These are phyloP conservation scores for Ciona savignyi DNA, from an alignment of 23 tunicate genomes.

Conservation along the genomic window DNA sequence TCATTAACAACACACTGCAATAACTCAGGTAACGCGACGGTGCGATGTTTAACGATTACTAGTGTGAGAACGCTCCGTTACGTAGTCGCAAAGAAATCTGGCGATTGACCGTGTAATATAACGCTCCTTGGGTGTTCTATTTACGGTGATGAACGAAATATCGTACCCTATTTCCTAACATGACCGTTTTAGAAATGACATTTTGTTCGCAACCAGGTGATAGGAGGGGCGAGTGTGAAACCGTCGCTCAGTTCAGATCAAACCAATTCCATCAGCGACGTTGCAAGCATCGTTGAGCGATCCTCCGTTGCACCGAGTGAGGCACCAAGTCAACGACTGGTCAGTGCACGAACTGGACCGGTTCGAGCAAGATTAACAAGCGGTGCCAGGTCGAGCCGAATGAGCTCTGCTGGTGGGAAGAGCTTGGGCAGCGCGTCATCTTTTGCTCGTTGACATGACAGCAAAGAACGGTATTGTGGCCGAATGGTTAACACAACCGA, in stretches of 20 bases:
- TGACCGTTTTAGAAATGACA: too few relatives aligned
- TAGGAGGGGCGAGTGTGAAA: conserved; percentile 22
- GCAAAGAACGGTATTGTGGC: neutral
- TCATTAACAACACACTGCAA: too few relatives aligned
- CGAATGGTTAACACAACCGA: neutral
- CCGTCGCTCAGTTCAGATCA: conserved; percentile 51
- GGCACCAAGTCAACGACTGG: conserved; percentile 10
- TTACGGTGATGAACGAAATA: neutral
- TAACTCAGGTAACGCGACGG: too few relatives aligned
- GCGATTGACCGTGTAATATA: too few relatives aligned
- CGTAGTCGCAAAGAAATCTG: too few relatives aligned
- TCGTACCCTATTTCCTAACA: too few relatives aligned
- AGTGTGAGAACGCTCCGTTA: too few relatives aligned
- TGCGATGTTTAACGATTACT: too few relatives aligned
- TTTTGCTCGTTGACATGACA: neutral
- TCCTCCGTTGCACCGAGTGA: conserved; percentile 39
- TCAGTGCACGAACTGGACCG: conserved; percentile 16
- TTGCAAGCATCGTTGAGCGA: conserved; percentile 59
- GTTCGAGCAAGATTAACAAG: conserved; percentile 34
- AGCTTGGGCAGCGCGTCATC: conserved; percentile 20
- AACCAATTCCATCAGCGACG: conserved; percentile 51
- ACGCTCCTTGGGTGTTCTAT: neutral
- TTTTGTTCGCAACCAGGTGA: neutral
- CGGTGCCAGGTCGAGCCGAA: conserved; percentile 40
- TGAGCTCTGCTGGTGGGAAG: conserved; percentile 31